phyloP scores from a whole-genome alignment of 2,113 vertebrate species.

The Oenanthe melanoleuca region DNA sequence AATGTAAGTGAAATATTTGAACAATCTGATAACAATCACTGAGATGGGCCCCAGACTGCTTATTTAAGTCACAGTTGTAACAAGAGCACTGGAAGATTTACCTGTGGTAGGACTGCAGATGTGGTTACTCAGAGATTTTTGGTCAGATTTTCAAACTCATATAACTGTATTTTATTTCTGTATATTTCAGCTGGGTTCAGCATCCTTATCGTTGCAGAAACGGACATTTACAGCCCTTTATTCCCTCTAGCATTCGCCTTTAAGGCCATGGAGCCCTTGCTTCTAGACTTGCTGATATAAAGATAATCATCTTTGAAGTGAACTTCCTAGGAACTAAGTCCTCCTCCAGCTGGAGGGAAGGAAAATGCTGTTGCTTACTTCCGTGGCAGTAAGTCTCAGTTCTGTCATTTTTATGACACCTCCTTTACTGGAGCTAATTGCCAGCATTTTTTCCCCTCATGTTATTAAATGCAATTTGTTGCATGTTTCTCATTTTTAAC shows the following conservation, averaged over 20 bases:
- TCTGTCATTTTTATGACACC: slow-evolving; percentile 10
- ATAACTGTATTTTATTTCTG: slow-evolving; percentile 18
- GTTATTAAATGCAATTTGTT: background rate
- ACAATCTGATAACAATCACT: background rate
- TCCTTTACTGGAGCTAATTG: background rate
- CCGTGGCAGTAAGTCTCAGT: slow-evolving; percentile 6
- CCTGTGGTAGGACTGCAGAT: slow-evolving; percentile 17
- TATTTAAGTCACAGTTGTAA: background rate
- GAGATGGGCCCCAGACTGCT: background rate
- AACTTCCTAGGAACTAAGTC: slow-evolving; percentile 54
- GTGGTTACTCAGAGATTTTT: background rate
- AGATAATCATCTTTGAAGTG: slow-evolving; percentile 23
- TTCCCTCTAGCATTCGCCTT: slow-evolving; percentile 15
- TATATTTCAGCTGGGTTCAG: background rate
- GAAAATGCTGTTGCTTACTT: slow-evolving; percentile 7
- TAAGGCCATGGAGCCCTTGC: background rate
- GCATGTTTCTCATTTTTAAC: background rate
- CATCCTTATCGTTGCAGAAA: background rate
- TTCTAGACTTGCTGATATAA: slow-evolving; percentile 7
- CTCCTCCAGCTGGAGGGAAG: slow-evolving; percentile 33
- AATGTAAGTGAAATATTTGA: slow-evolving; percentile 1
- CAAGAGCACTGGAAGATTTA: slow-evolving; percentile 7
- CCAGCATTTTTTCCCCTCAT: background rate
- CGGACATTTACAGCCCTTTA: slow-evolving; percentile 27
- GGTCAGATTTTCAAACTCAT: background rate